Evolutionary conservation across 2,113 vertebrate genomes (phyloP).

Genomic region (Jaculus jaculus): DNA sequence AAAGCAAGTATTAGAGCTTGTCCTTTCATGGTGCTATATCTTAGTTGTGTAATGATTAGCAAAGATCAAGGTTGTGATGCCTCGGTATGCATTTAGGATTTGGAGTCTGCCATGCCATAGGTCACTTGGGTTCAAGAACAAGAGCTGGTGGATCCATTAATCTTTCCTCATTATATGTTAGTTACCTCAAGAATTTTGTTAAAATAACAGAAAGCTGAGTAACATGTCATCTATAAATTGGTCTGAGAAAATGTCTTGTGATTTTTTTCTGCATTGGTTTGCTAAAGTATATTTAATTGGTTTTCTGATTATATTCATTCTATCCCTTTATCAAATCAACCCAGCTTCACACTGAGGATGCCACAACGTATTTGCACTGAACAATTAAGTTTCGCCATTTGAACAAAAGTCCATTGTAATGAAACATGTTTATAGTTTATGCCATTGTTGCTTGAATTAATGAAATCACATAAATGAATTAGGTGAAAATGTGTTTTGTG

Average conservation of each 20-base stretch:
- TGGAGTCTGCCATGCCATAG: no score
- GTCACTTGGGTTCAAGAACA: background rate
- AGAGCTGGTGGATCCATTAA: no score
- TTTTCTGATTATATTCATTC: background rate
- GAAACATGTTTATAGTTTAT: background rate
- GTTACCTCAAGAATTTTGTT: background rate
- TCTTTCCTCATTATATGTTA: background rate
- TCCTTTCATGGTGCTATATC: rapidly evolving
- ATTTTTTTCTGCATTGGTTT: background rate
- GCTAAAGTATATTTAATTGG: background rate
- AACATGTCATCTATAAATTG: no score
- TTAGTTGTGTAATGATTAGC: background rate
- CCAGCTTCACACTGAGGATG: background rate
- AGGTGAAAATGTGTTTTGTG: background rate
- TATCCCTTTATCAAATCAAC: background rate
- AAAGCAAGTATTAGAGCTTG: background rate
- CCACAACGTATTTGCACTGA: background rate
- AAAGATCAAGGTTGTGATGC: no score
- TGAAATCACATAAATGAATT: background rate
- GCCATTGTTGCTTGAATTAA: background rate
- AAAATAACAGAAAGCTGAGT: background rate
- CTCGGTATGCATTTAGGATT: background rate
- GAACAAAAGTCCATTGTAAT: background rate
- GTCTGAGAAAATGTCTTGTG: no score
- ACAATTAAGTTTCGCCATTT: background rate